Evolutionary conservation across 2,113 vertebrate genomes (phyloP), one percentile per base, ranked within the genome.

Genomic region (Limnothrissa miodon): DNA sequence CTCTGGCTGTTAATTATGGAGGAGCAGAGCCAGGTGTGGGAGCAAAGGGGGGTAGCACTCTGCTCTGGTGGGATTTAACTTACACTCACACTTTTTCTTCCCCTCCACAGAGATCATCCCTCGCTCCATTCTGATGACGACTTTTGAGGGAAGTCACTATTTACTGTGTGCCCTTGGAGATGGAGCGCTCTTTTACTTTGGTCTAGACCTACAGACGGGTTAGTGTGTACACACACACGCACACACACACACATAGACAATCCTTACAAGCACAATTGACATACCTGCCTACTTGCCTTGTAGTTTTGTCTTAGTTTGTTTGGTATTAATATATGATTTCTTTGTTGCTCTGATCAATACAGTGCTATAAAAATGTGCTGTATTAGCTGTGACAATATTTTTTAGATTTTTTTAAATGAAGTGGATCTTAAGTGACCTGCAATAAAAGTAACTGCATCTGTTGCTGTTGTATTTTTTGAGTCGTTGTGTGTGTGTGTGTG

Each of bases 61-160:
- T 23, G 21, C 5, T 19, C 51, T 23, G 51, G 51, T 23, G 51
- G 19, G 51, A 56, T 4, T 56, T 1, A 4, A 5, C 5, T 51
- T 19, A 11, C 59, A 2, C 25, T 33, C 25, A 11, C 59, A 29
- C 59, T 66, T 25, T 33, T 1, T 33, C 1, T 33, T 66, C 59
- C 46, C 81, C 36, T 81, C 39, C 15, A 0, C 93, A 99, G 98
- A 99, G 90, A 99, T 99, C 83, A 99, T 99, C 83, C 98, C 98
- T 80, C 98, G 98, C 21, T 99, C 98, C 79, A 99, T 99, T 91
- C 94, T 99, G 88, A 99, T 99, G 98, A 99, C 98, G 0, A 99
- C 98, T 25, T 99, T 99, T 0, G 98, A 99, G 93, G 99, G 96
- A 83, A 98, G 97, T 92, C 98, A 98, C 89, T 99, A 99, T 90